These are phyloP conservation scores for Cephalopholis sonnerati DNA, from an alignment of 2,113 vertebrate genomes.

Conservation along the genomic window DNA sequence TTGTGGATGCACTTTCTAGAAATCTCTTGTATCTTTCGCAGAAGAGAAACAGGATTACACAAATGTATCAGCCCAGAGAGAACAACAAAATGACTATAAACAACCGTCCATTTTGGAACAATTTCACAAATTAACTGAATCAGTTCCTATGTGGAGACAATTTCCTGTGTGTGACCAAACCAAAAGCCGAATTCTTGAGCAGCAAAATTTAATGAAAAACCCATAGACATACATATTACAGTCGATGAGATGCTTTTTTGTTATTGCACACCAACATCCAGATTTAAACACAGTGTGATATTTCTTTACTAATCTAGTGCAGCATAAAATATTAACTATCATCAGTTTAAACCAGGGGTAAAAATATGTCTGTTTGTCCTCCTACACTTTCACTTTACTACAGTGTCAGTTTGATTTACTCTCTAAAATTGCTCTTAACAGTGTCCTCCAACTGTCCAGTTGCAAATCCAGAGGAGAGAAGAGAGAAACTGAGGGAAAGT, in stretches of 20 bases:
- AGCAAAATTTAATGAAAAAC: not conserved
- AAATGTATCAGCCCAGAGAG: conserved; percentile 1
- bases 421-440: not conserved
- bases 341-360: not conserved
- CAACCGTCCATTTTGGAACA: not conserved
- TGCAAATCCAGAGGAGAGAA: too few species aligned
- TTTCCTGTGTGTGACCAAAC: not conserved
- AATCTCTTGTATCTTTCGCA: not conserved
- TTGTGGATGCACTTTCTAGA: conserved; percentile 18
- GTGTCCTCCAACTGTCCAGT: too few species aligned
- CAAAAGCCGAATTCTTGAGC: not conserved
- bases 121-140: not conserved
- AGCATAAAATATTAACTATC: conserved; percentile 1
- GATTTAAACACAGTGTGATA: not conserved
- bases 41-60: not conserved
- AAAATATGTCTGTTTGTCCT: not conserved
- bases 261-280: not conserved
- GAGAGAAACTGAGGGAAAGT: too few species aligned
- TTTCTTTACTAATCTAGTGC: not conserved
- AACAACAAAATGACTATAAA: not conserved
- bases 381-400: not conserved
- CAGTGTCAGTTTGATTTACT: not conserved
- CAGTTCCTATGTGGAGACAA: not conserved
- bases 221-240: not conserved
- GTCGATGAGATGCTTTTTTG: not conserved